phyloP scores from a whole-genome alignment of 2,113 vertebrate species.

The Zosterops japonicus region DNA sequence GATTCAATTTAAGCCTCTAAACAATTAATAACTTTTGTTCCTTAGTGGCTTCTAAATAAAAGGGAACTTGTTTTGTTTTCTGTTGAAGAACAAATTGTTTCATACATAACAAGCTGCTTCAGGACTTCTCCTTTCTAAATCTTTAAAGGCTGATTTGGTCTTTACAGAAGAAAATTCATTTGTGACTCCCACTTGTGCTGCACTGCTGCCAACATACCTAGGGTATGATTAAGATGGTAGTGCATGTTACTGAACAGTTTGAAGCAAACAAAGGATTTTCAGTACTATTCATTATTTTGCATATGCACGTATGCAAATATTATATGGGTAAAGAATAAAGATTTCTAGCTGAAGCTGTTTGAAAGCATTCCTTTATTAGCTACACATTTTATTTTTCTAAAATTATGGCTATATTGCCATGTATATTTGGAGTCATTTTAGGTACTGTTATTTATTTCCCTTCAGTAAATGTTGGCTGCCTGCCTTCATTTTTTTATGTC shows the following conservation, averaged over 20 bases:
- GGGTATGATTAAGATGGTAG: constrained; percentile 2
- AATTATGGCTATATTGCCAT: background rate
- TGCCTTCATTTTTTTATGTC: background rate
- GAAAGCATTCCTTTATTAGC: background rate
- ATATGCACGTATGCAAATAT: fast-evolving
- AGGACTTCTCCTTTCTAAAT: background rate
- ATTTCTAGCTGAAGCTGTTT: background rate
- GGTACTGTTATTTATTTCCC: background rate
- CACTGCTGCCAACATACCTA: background rate
- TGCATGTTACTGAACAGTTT: background rate
- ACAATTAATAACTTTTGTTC: background rate
- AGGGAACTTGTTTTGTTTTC: background rate
- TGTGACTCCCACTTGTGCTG: background rate
- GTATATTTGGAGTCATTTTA: background rate
- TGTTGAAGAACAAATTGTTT: background rate
- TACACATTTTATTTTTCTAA: background rate
- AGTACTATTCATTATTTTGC: background rate
- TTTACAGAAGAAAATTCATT: background rate
- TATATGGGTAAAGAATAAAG: background rate
- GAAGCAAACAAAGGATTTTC: background rate
- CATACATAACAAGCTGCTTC: background rate
- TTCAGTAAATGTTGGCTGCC: background rate
- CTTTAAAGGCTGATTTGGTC: background rate
- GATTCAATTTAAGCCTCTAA: background rate
- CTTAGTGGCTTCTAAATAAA: background rate